Percentiles rank a stretch among this genome's conserved stretches.
Conservation (phyloP, 2,797 vertebrate genomes). For the Eutrigla gurnardus region DNA sequence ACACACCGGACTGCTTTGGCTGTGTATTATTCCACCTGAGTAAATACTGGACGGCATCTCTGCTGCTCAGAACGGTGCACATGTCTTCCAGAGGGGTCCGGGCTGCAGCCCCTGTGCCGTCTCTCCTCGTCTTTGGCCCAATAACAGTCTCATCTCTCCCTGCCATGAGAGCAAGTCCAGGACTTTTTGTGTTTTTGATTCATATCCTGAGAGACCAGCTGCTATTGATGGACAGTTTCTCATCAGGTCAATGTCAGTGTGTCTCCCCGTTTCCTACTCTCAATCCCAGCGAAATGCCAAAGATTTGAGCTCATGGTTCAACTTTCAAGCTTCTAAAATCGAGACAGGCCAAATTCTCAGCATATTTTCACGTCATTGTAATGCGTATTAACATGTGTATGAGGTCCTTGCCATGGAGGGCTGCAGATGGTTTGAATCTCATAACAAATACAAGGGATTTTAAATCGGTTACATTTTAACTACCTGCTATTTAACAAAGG, state of each 20-base stretch:
- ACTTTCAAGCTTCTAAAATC: constrained; percentile 74
- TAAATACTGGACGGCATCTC: constrained; percentile 90
- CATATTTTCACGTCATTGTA: constrained; percentile 86
- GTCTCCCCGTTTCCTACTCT: constrained; percentile 39
- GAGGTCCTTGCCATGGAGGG: constrained; percentile 68
- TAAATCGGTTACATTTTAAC: constrained; percentile 11
- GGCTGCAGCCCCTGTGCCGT: constrained; percentile 35
- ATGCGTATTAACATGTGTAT: constrained; percentile 83
- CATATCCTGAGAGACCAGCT: constrained; percentile 77
- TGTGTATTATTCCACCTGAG: constrained; percentile 94
- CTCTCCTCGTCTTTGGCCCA: constrained; percentile 60
- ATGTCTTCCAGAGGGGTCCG: constrained; percentile 64
- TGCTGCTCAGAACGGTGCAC: constrained; percentile 79
- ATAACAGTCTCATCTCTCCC: constrained; percentile 48
- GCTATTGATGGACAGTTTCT: constrained; percentile 70
- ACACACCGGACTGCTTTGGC: constrained; percentile 81
- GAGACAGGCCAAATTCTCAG: constrained; percentile 81
- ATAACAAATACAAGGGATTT: constrained; percentile 61
- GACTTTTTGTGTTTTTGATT: constrained; percentile 71
- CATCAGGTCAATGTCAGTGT: constrained; percentile 51
- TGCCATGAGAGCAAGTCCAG: constrained; percentile 68
- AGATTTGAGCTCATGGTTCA: constrained; percentile 70
- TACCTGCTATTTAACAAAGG: constrained; percentile 19
- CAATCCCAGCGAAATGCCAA: constrained; percentile 57
- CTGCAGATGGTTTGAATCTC: constrained; percentile 62